Base-by-base conservation (phyloP, 2,888 invertebrate genomes). In the Chrysina gloriosa region DNA sequence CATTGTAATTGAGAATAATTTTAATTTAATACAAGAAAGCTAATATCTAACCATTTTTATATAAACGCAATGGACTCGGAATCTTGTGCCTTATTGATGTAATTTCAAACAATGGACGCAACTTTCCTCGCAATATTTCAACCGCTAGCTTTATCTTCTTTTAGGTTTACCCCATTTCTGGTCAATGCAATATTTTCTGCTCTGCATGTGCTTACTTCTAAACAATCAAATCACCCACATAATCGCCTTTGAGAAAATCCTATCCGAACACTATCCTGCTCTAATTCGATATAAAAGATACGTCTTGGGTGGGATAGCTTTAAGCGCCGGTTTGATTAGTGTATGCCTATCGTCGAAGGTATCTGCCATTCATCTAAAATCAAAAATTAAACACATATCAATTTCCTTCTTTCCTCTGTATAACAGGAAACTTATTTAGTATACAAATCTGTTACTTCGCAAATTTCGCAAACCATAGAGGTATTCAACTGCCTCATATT, bases 401-500 rank as follows among this genome's bases (percentile, higher is more conserved):
- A 2, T 27, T 6, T 5, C 50, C 2, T 7, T 7, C n/a, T 9
- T 45, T 21, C 1, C 45, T 3, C 9, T 34, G 29, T 11, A 11
- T 58, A 14, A 21, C 34, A 54, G 47, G 66, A 66, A 66, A 47
- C 56, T 19, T 48, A 39, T 25, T 25, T 50, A 23, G n/a, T 47
- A 7, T 50, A 50, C 36, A 64, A 48, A 25, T 50, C 48, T 5
- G 14, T 48, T 14, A 29, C 50, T 9, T 36, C 23, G 3, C n/a
- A 19, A 9, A 50, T 50, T n/a, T 14, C 50, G 1, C 25, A 64
- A 9, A 29, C 7, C 7, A 39, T 63, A 2, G 69, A 69, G 36
- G 21, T 19, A 3, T 69, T 73, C 11, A 64, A 69, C 16, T 19
- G 63, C 1, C 63, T 71, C 7, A 2, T 70, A 3, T 42, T 69